These are phyloP conservation scores for Protosalanx chinensis DNA, from an alignment of 2,797 vertebrate genomes.

Conservation along the genomic window DNA sequence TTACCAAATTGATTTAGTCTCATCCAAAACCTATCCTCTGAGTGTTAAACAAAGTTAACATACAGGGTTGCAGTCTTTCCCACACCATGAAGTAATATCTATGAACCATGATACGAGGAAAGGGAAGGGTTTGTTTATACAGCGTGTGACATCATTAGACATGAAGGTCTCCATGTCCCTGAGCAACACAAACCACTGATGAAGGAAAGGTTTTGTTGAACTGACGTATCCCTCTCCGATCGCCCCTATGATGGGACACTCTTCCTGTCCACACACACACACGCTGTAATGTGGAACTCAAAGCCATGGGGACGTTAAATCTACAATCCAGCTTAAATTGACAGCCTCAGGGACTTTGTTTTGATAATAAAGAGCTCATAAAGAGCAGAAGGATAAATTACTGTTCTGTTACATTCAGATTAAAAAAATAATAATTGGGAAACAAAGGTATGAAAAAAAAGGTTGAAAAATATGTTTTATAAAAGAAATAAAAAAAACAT, in stretches of 20 bases:
- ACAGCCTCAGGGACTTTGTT: not conserved
- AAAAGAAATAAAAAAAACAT: no score
- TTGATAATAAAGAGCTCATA: not conserved
- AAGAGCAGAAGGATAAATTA: not conserved
- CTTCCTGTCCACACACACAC: slow-evolving; percentile 7
- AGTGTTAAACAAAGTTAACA: not conserved
- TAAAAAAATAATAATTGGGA: no score
- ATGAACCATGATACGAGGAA: not conserved
- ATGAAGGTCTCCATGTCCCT: not conserved
- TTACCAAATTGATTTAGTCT: not conserved
- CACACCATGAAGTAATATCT: not conserved
- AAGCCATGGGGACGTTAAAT: not conserved
- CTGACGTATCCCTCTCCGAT: not conserved
- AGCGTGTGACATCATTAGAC: not conserved
- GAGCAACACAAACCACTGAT: not conserved
- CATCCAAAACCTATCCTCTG: not conserved
- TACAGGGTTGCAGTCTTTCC: not conserved
- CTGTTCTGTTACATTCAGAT: no score
- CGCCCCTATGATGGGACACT: slow-evolving; percentile 1
- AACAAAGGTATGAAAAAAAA: no score
- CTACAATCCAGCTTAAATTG: not conserved
- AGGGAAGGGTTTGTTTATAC: not conserved
- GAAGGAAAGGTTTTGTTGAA: slow-evolving; percentile 2
- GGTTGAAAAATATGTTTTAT: no score
- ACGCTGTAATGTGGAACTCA: slow-evolving; percentile 1